Percentiles rank a stretch among this genome's conserved stretches.
Conservation (phyloP, 2,113 vertebrate species). For the Thalassoma bifasciatum region DNA sequence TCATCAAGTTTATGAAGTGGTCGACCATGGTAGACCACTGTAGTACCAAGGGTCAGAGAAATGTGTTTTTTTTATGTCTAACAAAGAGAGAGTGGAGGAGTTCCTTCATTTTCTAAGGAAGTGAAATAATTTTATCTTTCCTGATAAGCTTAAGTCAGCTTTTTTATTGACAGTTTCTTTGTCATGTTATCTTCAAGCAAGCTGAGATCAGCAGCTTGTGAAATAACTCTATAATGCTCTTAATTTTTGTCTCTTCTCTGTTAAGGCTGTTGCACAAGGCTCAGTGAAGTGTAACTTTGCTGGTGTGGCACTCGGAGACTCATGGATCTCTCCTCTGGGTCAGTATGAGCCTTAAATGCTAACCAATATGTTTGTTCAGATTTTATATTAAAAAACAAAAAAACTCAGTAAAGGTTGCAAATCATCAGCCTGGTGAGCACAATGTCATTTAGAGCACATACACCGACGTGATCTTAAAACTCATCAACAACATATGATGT, state of each 20-base stretch:
- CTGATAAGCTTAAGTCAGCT: too few species aligned
- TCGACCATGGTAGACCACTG: background rate
- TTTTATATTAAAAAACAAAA: too few species aligned
- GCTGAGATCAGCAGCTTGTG: too few species aligned
- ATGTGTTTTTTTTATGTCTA: background rate
- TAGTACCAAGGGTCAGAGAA: background rate
- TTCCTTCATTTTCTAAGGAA: too few species aligned
- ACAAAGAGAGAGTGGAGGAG: background rate
- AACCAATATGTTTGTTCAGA: too few species aligned
- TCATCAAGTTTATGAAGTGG: background rate
- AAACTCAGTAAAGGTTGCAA: background rate
- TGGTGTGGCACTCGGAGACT: constrained; percentile 94
- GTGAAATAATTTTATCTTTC: too few species aligned
- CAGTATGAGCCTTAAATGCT: constrained; percentile 43
- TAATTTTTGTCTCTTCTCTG: background rate
- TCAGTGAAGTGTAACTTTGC: constrained; percentile 89
- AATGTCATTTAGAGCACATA: too few species aligned
- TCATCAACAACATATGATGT: too few species aligned
- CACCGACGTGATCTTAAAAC: too few species aligned
- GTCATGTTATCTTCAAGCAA: too few species aligned
- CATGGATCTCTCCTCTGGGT: constrained; percentile 98
- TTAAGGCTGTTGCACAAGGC: constrained; percentile 86
- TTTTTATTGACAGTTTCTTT: too few species aligned
- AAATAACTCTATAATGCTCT: too few species aligned
- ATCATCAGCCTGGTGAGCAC: background rate